These are phyloP conservation scores for Phoxinus dragarum DNA, from an alignment of 2,797 vertebrate species.

Conservation along the genomic window DNA sequence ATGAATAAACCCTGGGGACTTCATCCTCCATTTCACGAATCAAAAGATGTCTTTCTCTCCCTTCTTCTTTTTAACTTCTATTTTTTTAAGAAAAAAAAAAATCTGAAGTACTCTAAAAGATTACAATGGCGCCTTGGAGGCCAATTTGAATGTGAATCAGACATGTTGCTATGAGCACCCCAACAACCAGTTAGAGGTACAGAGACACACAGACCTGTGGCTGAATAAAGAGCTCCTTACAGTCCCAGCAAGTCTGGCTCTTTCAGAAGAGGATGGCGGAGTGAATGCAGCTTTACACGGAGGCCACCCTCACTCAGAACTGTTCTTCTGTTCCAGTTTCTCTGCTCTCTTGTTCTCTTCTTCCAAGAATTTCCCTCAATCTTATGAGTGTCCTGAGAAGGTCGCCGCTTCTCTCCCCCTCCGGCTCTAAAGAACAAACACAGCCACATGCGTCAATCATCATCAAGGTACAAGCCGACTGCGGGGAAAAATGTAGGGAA, in stretches of 20 bases:
- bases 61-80: conserved; percentile 46
- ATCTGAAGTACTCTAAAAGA: conserved; percentile 57
- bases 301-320: conserved; percentile 53
- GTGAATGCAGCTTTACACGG: conserved; percentile 77
- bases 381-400: conserved; percentile 57
- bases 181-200: conserved; percentile 61
- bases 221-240: conserved; percentile 78
- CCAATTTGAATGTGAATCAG: conserved; percentile 80
- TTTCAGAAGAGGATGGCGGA: conserved; percentile 70
- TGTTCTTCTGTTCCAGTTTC: conserved; percentile 71
- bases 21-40: conserved; percentile 49
- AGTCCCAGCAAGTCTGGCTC: conserved; percentile 76
- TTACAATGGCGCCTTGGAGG: conserved; percentile 62
- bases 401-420: conserved; percentile 16
- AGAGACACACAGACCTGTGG: conserved; percentile 62
- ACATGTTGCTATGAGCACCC: conserved; percentile 66
- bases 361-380: conserved; percentile 56
- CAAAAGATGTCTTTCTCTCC: conserved; percentile 60
- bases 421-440: conserved; percentile 1
- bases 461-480: background rate
- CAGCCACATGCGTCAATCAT: background rate
- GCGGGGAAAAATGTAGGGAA: background rate
- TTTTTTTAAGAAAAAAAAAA: conserved; percentile 49
- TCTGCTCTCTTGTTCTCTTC: conserved; percentile 69
- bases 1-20: conserved; percentile 57